Evolutionary conservation across 2,113 vertebrate species (phyloP).

Genomic region (Peromyscus leucopus): DNA sequence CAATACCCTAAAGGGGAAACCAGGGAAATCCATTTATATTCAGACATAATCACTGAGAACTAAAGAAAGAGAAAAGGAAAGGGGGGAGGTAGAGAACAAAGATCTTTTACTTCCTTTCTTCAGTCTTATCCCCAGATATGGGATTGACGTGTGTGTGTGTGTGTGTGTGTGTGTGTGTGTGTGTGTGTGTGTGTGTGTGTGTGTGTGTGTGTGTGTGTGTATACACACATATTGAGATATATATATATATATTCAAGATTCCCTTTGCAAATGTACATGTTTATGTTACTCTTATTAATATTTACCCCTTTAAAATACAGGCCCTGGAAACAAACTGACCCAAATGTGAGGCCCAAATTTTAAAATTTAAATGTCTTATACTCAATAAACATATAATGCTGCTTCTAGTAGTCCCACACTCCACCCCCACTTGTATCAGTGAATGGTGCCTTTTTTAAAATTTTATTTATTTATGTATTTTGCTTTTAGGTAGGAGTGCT

Average conservation of each 20-base stretch:
- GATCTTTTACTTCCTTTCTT: background rate
- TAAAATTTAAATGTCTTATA: constrained; percentile 55
- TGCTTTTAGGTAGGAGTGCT: background rate
- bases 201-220: background rate
- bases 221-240: too few relatives aligned
- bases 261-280: constrained; percentile 13
- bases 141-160: background rate
- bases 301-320: background rate
- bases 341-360: constrained; percentile 5
- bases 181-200: background rate
- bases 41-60: background rate
- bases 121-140: background rate
- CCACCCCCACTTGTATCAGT: background rate
- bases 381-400: background rate
- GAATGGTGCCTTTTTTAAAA: background rate
- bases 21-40: constrained; percentile 55
- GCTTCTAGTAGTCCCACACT: background rate
- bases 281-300: background rate
- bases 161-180: background rate
- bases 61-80: background rate
- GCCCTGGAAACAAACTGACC: background rate
- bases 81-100: background rate
- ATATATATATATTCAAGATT: background rate
- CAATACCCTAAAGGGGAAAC: constrained; percentile 92
- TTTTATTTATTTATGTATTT: background rate